Evolutionary conservation across 2,797 vertebrate genomes (phyloP).

Genomic region (Eutrigla gurnardus): DNA sequence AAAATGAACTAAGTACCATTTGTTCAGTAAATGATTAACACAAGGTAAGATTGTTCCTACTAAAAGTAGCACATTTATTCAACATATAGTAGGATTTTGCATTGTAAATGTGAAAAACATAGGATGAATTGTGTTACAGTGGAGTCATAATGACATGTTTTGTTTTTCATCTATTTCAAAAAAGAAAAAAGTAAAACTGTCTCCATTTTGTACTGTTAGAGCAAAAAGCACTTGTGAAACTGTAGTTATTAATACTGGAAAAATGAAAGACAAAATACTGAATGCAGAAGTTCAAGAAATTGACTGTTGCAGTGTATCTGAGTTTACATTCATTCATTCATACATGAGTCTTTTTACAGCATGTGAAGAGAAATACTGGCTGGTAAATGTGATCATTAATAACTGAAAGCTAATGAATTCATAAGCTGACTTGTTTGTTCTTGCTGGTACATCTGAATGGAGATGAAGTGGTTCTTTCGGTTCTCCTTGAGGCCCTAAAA

Average conservation of each 20-base stretch:
- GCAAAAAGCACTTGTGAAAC: conserved; percentile 28
- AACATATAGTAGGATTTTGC: conserved; percentile 25
- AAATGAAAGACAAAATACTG: conserved; percentile 21
- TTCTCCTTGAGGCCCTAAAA: conserved; percentile 25
- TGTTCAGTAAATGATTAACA: conserved; percentile 26
- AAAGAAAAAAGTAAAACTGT: conserved; percentile 11
- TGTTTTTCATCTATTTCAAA: background rate
- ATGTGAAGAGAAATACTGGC: conserved; percentile 16
- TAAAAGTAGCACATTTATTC: conserved; percentile 63
- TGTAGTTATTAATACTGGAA: conserved; percentile 18
- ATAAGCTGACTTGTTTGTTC: conserved; percentile 13
- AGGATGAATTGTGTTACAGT: conserved; percentile 23
- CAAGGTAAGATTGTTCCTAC: conserved; percentile 17
- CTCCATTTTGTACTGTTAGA: conserved; percentile 27
- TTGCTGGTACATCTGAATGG: conserved; percentile 7
- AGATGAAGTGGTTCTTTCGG: conserved; percentile 15
- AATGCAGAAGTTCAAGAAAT: background rate
- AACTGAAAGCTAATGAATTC: conserved; percentile 16
- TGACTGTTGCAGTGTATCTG: conserved; percentile 18
- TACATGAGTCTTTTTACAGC: conserved; percentile 29
- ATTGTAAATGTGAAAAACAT: conserved; percentile 26
- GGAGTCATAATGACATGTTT: conserved; percentile 11
- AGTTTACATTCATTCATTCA: conserved; percentile 30
- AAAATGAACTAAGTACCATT: background rate
- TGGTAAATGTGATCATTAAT: conserved; percentile 26